Percentiles rank a stretch among this genome's conserved stretches.
phyloP scores from a whole-genome alignment of 1,140 invertebrate genomes.

The Trichomalopsis sarcophagae region DNA sequence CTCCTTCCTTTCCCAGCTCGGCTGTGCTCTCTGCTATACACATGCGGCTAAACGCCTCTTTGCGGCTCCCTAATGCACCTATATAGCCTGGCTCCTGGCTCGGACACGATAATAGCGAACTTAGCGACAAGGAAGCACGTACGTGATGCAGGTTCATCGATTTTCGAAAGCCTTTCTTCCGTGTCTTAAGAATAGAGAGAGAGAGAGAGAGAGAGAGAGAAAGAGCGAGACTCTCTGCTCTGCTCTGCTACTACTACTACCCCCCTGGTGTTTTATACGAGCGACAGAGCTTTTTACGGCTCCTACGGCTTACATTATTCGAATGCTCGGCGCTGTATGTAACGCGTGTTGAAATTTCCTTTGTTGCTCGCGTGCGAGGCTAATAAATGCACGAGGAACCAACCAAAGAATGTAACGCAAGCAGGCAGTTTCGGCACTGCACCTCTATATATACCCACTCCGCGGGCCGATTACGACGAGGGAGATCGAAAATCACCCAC shows the following conservation, averaged over 20 bases:
- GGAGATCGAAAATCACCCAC: not conserved
- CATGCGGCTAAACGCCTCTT: constrained; percentile 48
- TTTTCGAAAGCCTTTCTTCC: constrained; percentile 48
- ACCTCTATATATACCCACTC: too few relatives aligned
- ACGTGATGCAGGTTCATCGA: constrained; percentile 40
- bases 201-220: not conserved
- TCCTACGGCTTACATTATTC: constrained; percentile 25
- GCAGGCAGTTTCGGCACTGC: too few relatives aligned
- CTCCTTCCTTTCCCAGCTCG: constrained; percentile 42
- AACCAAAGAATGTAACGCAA: not conserved
- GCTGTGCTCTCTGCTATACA: not conserved
- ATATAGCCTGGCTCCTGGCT: not conserved
- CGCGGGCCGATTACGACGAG: too few relatives aligned
- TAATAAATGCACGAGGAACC: not conserved
- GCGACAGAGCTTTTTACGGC: constrained; percentile 23
- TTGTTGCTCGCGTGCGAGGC: constrained; percentile 9
- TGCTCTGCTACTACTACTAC: not conserved
- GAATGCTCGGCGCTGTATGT: constrained; percentile 54
- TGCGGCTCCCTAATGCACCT: constrained; percentile 23
- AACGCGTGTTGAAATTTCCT: constrained; percentile 57
- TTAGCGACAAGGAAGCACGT: constrained; percentile 15
- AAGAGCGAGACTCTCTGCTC: not conserved
- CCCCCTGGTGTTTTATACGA: constrained; percentile 41
- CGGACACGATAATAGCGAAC: constrained; percentile 36
- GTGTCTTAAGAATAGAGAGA: not conserved